These are phyloP conservation scores for Lasiurus borealis DNA, from an alignment of 2,113 vertebrate species.

Conservation along the genomic window DNA sequence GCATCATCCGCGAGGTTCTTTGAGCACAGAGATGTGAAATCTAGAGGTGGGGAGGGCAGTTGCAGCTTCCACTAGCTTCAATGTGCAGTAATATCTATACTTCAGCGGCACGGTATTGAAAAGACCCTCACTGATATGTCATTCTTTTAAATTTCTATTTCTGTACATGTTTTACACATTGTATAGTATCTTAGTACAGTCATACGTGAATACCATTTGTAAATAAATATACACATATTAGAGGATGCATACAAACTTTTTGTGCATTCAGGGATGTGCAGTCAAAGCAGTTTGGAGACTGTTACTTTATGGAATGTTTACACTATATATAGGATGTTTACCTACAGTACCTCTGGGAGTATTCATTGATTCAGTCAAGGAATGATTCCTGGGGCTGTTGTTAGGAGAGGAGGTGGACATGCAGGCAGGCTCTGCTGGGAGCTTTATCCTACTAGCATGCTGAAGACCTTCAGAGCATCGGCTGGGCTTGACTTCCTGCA, in stretches of 20 bases:
- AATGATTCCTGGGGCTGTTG: not conserved
- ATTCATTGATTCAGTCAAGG: not conserved
- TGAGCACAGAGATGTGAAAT: not conserved
- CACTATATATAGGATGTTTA: not conserved
- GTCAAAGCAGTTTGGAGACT: not conserved
- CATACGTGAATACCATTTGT: not conserved
- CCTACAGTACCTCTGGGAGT: not conserved
- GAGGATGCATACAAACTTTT: not conserved
- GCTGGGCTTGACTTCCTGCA: not conserved
- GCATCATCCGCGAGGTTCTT: fast-evolving
- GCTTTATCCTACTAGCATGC: not conserved
- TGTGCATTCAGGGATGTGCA: not conserved
- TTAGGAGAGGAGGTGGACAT: not conserved
- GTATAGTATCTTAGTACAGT: not conserved
- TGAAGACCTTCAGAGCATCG: not conserved
- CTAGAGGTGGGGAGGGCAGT: not conserved
- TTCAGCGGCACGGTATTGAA: not conserved
- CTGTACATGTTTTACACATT: not conserved
- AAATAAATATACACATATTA: not conserved
- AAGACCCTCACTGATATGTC: not conserved
- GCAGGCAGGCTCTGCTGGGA: not conserved
- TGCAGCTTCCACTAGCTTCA: not conserved
- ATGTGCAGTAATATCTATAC: not conserved
- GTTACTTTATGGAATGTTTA: not conserved
- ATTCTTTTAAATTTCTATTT: not conserved